Base-by-base conservation (phyloP, 2,888 invertebrate genomes). In the Acleris literana region DNA sequence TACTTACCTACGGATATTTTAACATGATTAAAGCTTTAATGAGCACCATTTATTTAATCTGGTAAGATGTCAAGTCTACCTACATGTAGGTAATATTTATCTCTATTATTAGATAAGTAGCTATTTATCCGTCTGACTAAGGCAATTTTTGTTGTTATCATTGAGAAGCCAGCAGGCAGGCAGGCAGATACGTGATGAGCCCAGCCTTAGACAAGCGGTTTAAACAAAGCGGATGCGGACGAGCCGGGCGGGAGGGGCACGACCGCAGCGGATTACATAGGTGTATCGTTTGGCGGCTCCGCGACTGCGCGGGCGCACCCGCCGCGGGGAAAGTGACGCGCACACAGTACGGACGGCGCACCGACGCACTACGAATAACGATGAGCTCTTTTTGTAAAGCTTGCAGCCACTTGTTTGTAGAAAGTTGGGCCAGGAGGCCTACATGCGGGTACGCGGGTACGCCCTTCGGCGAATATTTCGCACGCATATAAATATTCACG, bases 391-490 rank as follows among this genome's bases (percentile, higher is more conserved):
- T 85, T 85, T 77, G 76, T 76, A 73, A 75, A 78, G 70, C 76
- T 74, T 60, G 65, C 55, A 55, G 76, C 73, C 73, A 78, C 77
- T 71, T 85, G 87, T 88, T 85, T 83, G 87, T 90, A 91, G 92
- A 92, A 92, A 92, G 92, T 82, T 85, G 83, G 57, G 57, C 78
- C 71, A 77, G 80, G 76, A 80, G 76, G 76, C 57, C 61, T 53
- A 53, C 82, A 90, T 90, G 85, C 91, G 91, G 92, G 92, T 84
- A 86, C 87, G 85, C 91, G 91, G 92, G 91, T 84, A 87, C 87
- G 91, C 92, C 92, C 92, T 92, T 90, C 84, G 86, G 88, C 87
- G 85, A 87, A 89, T 87, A 89, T 87, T 90, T 88, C 87, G 90
- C 90, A 83, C 82, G 82, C 85, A 83, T 84, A 88, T 91, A 89